Percentiles rank a stretch among this genome's conserved stretches.
Evolutionary conservation across 2,888 invertebrate genomes (phyloP).

Genomic region (Chrysopilus asiliformis): DNA sequence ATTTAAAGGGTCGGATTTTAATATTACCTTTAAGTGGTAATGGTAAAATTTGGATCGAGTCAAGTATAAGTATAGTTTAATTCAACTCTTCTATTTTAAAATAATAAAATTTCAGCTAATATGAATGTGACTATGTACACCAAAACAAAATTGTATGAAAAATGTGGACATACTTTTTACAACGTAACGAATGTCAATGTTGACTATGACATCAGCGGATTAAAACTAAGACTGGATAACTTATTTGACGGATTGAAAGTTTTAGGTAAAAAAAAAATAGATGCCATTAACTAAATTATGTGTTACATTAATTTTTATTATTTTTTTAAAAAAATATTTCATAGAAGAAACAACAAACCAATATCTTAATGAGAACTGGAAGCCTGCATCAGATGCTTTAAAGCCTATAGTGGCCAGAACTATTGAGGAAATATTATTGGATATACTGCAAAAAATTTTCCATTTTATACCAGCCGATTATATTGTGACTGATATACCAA

Average conservation of each 20-base stretch:
- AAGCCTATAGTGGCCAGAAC: constrained; percentile 51
- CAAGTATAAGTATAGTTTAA: too few relatives aligned
- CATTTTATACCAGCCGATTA: constrained; percentile 53
- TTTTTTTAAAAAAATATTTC: constrained; percentile 18
- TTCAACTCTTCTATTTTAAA: too few relatives aligned
- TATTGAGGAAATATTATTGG: constrained; percentile 49
- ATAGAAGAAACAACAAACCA: constrained; percentile 55
- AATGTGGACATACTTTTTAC: constrained; percentile 48
- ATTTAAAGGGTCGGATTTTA: constrained; percentile 49
- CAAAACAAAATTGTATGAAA: constrained; percentile 46
- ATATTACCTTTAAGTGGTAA: constrained; percentile 51
- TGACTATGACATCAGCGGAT: constrained; percentile 47
- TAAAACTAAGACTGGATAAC: constrained; percentile 49
- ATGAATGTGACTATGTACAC: constrained; percentile 49
- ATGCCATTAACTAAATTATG: neutral
- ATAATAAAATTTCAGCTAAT: constrained; percentile 42
- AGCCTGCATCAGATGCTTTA: constrained; percentile 49
- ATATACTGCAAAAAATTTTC: constrained; percentile 48
- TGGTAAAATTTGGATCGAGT: constrained; percentile 56
- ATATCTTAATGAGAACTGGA: constrained; percentile 57
- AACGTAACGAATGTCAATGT: constrained; percentile 50
- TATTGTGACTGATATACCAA: constrained; percentile 47
- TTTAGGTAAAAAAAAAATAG: constrained; percentile 11
- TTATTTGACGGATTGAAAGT: constrained; percentile 36
- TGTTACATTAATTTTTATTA: neutral